Evolutionary conservation across 2,888 invertebrate genomes (phyloP).

Genomic region (Synergus japonicus): DNA sequence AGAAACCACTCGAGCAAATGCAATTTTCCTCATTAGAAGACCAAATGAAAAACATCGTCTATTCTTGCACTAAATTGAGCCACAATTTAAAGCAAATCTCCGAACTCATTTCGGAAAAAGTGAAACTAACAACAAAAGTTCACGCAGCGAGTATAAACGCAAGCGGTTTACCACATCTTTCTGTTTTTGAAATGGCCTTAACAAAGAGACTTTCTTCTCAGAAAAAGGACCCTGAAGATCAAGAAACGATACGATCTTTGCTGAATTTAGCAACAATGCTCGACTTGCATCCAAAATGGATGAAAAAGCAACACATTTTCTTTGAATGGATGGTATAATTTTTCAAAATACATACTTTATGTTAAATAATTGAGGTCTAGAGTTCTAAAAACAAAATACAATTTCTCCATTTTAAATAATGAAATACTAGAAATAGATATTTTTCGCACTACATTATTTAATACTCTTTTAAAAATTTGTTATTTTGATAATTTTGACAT

Average conservation of each 20-base stretch:
- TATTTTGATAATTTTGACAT: too few relatives aligned
- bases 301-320: constrained; percentile 58
- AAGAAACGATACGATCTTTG: constrained; percentile 55
- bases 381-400: too few relatives aligned
- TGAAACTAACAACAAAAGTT: constrained; percentile 60
- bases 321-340: constrained; percentile 64
- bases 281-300: constrained; percentile 61
- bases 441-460: neutral
- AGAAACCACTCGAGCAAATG: constrained; percentile 36
- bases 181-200: constrained; percentile 59
- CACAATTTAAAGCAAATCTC: constrained; percentile 64
- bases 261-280: constrained; percentile 56
- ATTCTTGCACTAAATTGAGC: constrained; percentile 58
- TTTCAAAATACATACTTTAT: neutral
- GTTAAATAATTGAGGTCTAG: too few relatives aligned
- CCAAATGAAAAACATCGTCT: constrained; percentile 58
- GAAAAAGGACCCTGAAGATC: constrained; percentile 44
- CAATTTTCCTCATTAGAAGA: constrained; percentile 39
- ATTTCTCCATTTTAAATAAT: too few relatives aligned
- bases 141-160: constrained; percentile 61
- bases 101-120: constrained; percentile 61
- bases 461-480: neutral
- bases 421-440: too few relatives aligned
- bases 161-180: constrained; percentile 62
- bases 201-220: constrained; percentile 58